Percentiles rank a stretch among this genome's conserved stretches.
phyloP scores from a whole-genome alignment of 2,888 invertebrate genomes.

The Nemotelus pantherinus region DNA sequence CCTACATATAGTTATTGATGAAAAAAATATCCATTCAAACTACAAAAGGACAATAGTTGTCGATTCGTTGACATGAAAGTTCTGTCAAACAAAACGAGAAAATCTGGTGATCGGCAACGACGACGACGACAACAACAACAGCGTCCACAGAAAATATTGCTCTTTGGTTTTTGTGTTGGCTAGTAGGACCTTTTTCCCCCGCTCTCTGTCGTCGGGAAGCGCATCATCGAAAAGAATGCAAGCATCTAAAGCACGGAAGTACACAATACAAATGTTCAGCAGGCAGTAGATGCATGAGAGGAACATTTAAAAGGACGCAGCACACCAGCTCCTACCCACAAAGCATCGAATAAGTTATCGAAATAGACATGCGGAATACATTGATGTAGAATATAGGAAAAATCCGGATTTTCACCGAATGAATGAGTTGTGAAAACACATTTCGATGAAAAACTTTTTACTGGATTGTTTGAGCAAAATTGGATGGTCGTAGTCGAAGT shows the following conservation, averaged over 20 bases:
- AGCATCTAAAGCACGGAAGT: conserved; percentile 1
- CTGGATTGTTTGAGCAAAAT: conserved; percentile 40
- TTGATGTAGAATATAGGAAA: conserved; percentile 1
- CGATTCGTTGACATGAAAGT: conserved; percentile 43
- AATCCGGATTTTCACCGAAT: conserved; percentile 13
- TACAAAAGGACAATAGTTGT: conserved; percentile 38
- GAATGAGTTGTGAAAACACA: conserved; percentile 22
- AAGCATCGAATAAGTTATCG: conserved; percentile 17
- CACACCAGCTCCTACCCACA: background rate
- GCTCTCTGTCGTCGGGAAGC: conserved; percentile 1
- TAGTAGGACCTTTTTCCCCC: background rate
- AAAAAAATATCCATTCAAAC: conserved; percentile 29
- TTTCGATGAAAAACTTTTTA: conserved; percentile 38
- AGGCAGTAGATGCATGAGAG: too few species aligned
- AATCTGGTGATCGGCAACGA: conserved; percentile 10
- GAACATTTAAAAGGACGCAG: background rate
- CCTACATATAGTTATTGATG: conserved; percentile 17
- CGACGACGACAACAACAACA: too few species aligned
- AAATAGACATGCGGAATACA: conserved; percentile 23
- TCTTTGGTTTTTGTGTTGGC: background rate
- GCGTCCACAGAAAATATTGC: background rate
- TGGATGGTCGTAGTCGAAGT: conserved; percentile 35
- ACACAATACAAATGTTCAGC: background rate
- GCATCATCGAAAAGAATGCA: conserved; percentile 19
- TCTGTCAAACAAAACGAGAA: conserved; percentile 38